Conservation (phyloP, 2,888 invertebrate genomes). For the Arctia plantaginis region DNA sequence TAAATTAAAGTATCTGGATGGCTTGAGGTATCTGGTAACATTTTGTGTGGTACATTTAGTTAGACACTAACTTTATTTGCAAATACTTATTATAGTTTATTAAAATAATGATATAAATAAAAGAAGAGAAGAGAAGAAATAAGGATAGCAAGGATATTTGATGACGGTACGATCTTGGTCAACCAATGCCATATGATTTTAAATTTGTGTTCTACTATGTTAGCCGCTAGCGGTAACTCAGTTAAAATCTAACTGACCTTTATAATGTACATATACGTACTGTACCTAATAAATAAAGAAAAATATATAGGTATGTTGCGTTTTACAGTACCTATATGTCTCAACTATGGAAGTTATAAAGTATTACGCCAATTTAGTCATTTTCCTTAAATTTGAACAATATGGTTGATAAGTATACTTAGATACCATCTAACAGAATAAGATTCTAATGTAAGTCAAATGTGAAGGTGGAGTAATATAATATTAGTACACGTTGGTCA, state of each 20-base stretch:
- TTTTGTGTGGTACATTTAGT: too few species aligned
- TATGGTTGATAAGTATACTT: too few species aligned
- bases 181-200: background rate
- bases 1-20: too few species aligned
- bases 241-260: background rate
- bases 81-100: too few species aligned
- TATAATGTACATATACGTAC: background rate
- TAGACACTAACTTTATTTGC: too few species aligned
- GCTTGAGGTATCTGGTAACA: too few species aligned
- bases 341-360: background rate
- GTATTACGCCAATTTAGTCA: background rate
- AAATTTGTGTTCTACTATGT: background rate
- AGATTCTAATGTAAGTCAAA: too few species aligned
- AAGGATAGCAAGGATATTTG: background rate
- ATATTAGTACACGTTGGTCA: too few species aligned
- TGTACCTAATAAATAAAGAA: background rate
- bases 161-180: background rate
- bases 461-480: background rate
- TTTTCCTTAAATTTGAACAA: background rate
- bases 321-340: background rate
- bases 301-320: background rate
- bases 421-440: too few species aligned
- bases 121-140: too few species aligned
- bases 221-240: constrained; percentile 4
- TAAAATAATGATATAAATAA: too few species aligned